Evolutionary conservation across 2,797 vertebrate genomes (phyloP), one percentile per base, ranked within the genome.

Genomic region (Tragopan temminckii): DNA sequence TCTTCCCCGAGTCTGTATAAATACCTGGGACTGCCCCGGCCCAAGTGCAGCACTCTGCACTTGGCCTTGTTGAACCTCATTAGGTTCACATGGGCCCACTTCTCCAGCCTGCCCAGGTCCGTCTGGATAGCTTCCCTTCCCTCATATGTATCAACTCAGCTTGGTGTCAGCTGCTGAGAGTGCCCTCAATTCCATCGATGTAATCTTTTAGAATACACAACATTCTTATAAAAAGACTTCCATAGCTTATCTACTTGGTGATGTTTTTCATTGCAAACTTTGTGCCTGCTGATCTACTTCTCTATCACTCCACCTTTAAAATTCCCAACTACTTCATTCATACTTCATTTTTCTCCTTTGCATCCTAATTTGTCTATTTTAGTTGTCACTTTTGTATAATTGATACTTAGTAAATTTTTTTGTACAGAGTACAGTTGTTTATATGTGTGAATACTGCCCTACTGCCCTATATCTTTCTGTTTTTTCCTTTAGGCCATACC

Each of bases 401-500:
- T 8, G 64, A 6, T 50, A 55, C 8, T 29, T 67, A 59, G 4
- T 43, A 15, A 46, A 13, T 31, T 57, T 63, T 59, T 40, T 1
- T 70, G 5, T 48, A 1, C 45, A 35, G 23, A 58, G 31, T 67
- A 46, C 9, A 45, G 33, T 80, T 35, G 2, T 46, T 8, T 48
- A 8, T 36, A 18, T 43, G 7, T 8, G 1, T 57, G 24, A 75
- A 40, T 70, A 57, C 67, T 70, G 11, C 40, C 25, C 13, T 24
- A 29, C 50, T 52, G 25, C 53, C 17, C 38, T 90, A 6, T 84
- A 2, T 59, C 18, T 61, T 90, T 7, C 2, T 36, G 7, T 10
- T 18, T 94, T 86, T 95, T 50, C 50, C 19, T 25, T 35, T 89
- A 99, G 99, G 89, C 99, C 99, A 1, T 99, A 99, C 96, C 99